Base-by-base conservation (phyloP, 2,113 vertebrate genomes). In the Oophaga pumilio region DNA sequence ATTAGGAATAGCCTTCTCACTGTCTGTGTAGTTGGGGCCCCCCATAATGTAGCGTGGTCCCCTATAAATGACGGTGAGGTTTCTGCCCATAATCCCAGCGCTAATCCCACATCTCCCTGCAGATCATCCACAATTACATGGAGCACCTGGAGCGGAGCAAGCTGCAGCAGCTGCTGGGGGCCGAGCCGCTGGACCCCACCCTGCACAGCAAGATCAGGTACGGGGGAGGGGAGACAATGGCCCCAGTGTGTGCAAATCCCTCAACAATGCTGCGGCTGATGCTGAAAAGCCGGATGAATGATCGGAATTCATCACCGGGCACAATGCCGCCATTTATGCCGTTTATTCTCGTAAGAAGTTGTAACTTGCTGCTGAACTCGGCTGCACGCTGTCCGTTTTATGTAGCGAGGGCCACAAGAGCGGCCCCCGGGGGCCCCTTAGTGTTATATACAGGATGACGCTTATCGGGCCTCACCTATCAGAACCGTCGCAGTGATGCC, bases 51-150 rank as follows among this genome's bases (percentile, higher is more conserved):
- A 33, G 4, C 20, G 14, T 0, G 71, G 8, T 10, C 20, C 0
- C 0, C 33, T 76, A 18, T 17, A 49, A 50, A 6, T 74, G 17
- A 49, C 1, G 14, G 49, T 12, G 20, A 53, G 2, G 4, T 53
- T 52, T 50, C 10, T n/a, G n/a, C 0, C 10, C 13, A 43, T 43
- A 4, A 76, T 11, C 14, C 33, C 20, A n/a, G 15, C 52, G 13
- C 5, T 91, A 50, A 92, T 68, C 17, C 43, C 11, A 33, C 80
- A 90, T 85, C 91, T 93, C 90, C 90, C 90, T 92, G 73, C 92
- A 99, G 98, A 99, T 99, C 97, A 99, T 99, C 92, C 98, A 99
- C 94, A 99, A 97, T 95, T 99, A 99, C 88, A 99, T 99, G 98
- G 98, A 99, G 90, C 98, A 99, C 90, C 94, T 99, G 95, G 98